A percentile compares a stretch with the other conserved stretches of the same genome.
phyloP scores from a whole-genome alignment of 1,140 invertebrate species.

The Cyrtorhinus lividipennis region DNA sequence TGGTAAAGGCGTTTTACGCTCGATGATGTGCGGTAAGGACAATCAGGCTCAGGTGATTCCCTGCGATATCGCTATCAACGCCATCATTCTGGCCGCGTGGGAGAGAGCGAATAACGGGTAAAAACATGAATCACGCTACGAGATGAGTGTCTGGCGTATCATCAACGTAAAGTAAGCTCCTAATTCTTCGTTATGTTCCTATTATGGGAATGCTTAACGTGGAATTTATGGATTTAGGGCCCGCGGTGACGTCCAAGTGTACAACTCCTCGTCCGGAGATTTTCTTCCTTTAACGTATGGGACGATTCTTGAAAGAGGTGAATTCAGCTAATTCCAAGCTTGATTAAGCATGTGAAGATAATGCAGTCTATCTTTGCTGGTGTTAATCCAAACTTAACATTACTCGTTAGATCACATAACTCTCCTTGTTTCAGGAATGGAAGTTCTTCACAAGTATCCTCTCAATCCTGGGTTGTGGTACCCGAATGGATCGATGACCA shows the following conservation, averaged over 20 bases:
- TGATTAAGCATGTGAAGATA: too few species aligned
- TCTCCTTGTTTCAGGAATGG: slow-evolving; percentile 27
- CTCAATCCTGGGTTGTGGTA: slow-evolving; percentile 46
- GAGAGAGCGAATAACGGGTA: slow-evolving; percentile 26
- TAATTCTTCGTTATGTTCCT: too few species aligned
- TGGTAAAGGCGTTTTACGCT: slow-evolving; percentile 43
- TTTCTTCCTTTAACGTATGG: slow-evolving; percentile 54
- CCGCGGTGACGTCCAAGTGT: slow-evolving; percentile 42
- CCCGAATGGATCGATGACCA: slow-evolving; percentile 43
- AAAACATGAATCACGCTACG: too few species aligned
- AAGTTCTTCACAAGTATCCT: slow-evolving; percentile 33
- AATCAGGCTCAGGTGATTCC: slow-evolving; percentile 44
- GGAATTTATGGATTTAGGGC: background rate
- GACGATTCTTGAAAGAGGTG: slow-evolving; percentile 31
- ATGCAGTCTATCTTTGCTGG: too few species aligned
- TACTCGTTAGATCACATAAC: too few species aligned
- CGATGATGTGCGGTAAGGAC: slow-evolving; percentile 34
- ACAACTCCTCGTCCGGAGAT: slow-evolving; percentile 53
- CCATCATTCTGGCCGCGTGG: slow-evolving; percentile 41
- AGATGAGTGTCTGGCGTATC: slow-evolving; percentile 16
- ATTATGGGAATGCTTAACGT: too few species aligned
- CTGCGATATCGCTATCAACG: slow-evolving; percentile 46
- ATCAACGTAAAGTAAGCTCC: too few species aligned
- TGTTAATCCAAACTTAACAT: too few species aligned
- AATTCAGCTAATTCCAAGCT: too few species aligned